phyloP scores from a whole-genome alignment of 2,888 invertebrate species.

The Dryocosmus kuriphilus region DNA sequence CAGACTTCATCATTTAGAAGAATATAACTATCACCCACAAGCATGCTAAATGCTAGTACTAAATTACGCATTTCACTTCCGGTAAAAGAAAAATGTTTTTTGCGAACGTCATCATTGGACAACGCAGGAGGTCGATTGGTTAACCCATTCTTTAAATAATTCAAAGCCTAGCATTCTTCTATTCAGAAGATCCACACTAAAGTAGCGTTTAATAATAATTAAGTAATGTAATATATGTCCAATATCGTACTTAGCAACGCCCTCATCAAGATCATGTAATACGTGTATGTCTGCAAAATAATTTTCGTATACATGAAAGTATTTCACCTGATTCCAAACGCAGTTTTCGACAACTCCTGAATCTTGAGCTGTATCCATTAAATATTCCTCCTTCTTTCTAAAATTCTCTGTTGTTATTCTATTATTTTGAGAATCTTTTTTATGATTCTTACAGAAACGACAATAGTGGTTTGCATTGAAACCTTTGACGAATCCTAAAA shows the following conservation, averaged over 20 bases:
- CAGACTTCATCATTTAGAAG: conserved; percentile 25
- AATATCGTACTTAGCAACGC: not conserved
- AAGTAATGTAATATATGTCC: not conserved
- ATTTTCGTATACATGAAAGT: not conserved
- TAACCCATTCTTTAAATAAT: not conserved
- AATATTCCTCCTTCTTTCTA: not conserved
- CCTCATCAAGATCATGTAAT: not conserved
- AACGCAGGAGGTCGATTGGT: not conserved
- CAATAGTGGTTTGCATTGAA: not conserved
- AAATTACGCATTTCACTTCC: conserved; percentile 50
- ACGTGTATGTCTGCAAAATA: not conserved
- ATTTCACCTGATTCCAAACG: not conserved
- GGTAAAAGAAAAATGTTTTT: not conserved
- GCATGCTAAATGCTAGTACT: conserved; percentile 32
- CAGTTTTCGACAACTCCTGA: not conserved
- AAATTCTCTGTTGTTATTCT: not conserved
- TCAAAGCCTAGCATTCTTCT: not conserved
- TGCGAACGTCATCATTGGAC: conserved; percentile 34
- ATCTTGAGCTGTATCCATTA: not conserved
- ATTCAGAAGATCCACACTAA: not conserved
- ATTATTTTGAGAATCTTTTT: not conserved
- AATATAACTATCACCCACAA: conserved; percentile 39
- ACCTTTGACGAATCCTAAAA: not conserved
- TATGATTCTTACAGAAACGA: not conserved
- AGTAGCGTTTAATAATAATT: not conserved